Percentiles rank a stretch among this genome's conserved stretches.
These are phyloP conservation scores for Tineola bisselliella DNA, from an alignment of 2,888 invertebrate genomes.

Conservation along the genomic window DNA sequence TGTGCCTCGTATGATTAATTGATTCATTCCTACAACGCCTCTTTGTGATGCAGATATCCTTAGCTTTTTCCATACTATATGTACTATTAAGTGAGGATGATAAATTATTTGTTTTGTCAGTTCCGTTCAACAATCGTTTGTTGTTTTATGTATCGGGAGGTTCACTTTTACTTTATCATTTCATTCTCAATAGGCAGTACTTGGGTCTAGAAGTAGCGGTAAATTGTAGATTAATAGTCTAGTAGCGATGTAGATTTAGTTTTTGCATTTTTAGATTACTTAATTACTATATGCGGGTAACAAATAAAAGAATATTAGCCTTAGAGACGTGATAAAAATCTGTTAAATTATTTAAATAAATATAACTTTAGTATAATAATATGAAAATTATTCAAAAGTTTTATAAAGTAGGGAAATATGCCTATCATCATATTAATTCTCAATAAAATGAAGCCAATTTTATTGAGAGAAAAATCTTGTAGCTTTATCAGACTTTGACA, in stretches of 20 bases:
- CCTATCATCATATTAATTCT: slow-evolving; percentile 1
- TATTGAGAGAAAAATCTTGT: slow-evolving; percentile 3
- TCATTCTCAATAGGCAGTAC: background rate
- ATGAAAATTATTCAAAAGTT: background rate
- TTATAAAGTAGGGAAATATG: background rate
- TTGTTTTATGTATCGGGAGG: slow-evolving; percentile 1
- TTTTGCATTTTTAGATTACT: no score
- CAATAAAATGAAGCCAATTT: slow-evolving; percentile 2
- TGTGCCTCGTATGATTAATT: slow-evolving; percentile 64
- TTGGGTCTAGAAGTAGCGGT: background rate
- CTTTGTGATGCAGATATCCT: slow-evolving; percentile 63
- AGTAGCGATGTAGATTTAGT: no score
- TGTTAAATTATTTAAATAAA: no score
- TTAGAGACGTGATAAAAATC: no score
- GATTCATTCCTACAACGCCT: slow-evolving; percentile 49
- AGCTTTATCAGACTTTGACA: background rate
- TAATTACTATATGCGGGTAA: no score
- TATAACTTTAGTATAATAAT: no score
- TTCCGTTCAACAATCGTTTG: slow-evolving; percentile 21
- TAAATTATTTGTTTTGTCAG: slow-evolving; percentile 32
- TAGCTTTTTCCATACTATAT: slow-evolving; percentile 39
- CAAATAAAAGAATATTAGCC: no score
- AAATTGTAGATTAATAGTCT: no score
- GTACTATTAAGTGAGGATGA: slow-evolving; percentile 38
- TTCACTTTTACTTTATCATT: background rate